Conservation (phyloP, 1,140 invertebrate species). For the Amphibalanus amphitrite region DNA sequence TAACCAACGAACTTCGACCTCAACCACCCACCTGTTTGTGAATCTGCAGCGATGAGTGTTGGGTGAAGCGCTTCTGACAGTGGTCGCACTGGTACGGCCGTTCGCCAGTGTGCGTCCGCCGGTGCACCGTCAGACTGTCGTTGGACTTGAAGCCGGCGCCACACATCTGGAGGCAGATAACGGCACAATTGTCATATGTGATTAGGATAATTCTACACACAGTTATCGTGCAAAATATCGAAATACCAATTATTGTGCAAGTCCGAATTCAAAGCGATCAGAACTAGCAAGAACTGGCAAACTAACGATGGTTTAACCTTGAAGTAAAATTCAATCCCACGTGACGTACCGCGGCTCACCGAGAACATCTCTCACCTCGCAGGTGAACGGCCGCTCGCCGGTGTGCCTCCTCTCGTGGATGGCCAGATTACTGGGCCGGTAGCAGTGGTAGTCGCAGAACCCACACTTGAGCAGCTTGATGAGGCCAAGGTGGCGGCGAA, state of each 20-base stretch:
- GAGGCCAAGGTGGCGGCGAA: background rate
- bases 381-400: conserved; percentile 19
- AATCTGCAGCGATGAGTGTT: conserved; percentile 49
- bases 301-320: background rate
- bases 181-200: background rate
- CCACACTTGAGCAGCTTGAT: conserved; percentile 7
- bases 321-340: too few relatives aligned
- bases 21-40: conserved; percentile 25
- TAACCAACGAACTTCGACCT: too few relatives aligned
- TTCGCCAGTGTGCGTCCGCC: conserved; percentile 18
- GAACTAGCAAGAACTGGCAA: background rate
- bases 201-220: background rate
- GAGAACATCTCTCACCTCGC: conserved; percentile 9
- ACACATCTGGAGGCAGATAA: background rate
- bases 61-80: conserved; percentile 32
- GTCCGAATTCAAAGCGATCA: too few relatives aligned
- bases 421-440: conserved; percentile 15
- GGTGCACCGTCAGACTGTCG: conserved; percentile 9
- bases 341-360: too few relatives aligned
- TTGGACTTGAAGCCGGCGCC: background rate
- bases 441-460: conserved; percentile 15
- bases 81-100: conserved; percentile 17
- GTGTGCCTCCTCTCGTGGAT: conserved; percentile 18
- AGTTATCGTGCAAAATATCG: background rate
- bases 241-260: too few relatives aligned